Conservation (phyloP, 1,140 invertebrate species). For the Bombus waltoni region DNA sequence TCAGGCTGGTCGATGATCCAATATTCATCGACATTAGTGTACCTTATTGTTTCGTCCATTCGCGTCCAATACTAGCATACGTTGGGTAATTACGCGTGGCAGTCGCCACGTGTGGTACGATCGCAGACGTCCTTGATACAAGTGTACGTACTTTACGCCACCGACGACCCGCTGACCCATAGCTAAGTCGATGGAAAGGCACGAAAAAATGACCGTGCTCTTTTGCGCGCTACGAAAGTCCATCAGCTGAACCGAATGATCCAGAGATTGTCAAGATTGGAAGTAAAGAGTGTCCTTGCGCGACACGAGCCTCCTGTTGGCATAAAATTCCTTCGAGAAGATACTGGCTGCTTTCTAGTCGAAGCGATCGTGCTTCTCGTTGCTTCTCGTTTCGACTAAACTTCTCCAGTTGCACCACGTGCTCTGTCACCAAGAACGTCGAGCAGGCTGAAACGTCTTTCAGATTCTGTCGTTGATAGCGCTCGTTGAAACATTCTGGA, state of each 20-base stretch:
- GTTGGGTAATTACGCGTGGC: not conserved
- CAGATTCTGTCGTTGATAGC: not conserved
- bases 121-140: not conserved
- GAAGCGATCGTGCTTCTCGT: not conserved
- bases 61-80: not conserved
- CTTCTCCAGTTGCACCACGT: slow-evolving; percentile 21
- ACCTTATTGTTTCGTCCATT: no score
- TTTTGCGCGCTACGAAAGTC: slow-evolving; percentile 3
- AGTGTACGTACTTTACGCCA: not conserved
- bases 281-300: slow-evolving; percentile 47
- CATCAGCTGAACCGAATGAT: not conserved
- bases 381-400: slow-evolving; percentile 29
- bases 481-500: not conserved
- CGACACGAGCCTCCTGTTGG: not conserved
- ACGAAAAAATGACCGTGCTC: slow-evolving; percentile 7
- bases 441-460: slow-evolving; percentile 20
- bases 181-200: not conserved
- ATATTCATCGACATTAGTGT: no score
- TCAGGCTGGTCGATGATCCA: no score
- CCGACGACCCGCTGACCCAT: not conserved
- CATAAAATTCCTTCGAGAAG: slow-evolving; percentile 49
- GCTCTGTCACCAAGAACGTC: slow-evolving; percentile 24
- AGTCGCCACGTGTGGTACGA: not conserved
- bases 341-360: slow-evolving; percentile 34
- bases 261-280: slow-evolving; percentile 26